Conservation (phyloP, 37 sponge, comb jelly and placozoan species). For the Chondrosia reniformis region DNA sequence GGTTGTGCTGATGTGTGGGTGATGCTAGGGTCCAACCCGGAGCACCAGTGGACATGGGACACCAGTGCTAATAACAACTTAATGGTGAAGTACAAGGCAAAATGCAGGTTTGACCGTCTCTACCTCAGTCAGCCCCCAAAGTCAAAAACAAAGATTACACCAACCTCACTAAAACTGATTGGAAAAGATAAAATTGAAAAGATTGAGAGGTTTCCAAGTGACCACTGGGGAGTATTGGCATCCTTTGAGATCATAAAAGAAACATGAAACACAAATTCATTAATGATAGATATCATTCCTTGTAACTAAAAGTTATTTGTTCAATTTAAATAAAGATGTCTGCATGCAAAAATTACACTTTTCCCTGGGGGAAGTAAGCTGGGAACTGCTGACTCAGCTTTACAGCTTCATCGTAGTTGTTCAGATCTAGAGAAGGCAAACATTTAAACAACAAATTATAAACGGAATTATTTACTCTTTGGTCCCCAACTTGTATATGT, state of each 20-base stretch:
- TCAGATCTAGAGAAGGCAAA: conserved; percentile 45
- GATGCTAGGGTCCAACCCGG: conserved; percentile 30
- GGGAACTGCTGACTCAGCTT: conserved; percentile 51
- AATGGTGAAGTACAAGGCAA: conserved; percentile 20
- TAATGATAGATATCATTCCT: no score
- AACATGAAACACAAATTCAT: no score
- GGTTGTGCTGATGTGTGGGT: conserved; percentile 70
- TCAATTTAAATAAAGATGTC: no score
- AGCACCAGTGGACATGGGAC: conserved; percentile 77
- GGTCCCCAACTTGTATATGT: no score
- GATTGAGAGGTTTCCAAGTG: conserved; percentile 68
- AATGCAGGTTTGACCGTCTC: conserved; percentile 62
- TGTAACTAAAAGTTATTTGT: no score
- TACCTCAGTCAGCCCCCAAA: conserved; percentile 28
- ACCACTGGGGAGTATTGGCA: conserved; percentile 78
- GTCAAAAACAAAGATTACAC: not conserved
- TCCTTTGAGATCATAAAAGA: conserved; percentile 51
- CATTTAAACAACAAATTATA: no score
- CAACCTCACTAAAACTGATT: conserved; percentile 45
- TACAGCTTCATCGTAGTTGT: conserved; percentile 58
- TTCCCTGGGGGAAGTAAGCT: conserved; percentile 28
- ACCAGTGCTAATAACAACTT: conserved; percentile 50
- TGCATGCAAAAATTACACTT: no score
- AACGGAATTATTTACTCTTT: no score
- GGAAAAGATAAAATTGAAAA: conserved; percentile 50